phyloP scores from a whole-genome alignment of 2,797 vertebrate genomes.

The Notamacropus eugenii region DNA sequence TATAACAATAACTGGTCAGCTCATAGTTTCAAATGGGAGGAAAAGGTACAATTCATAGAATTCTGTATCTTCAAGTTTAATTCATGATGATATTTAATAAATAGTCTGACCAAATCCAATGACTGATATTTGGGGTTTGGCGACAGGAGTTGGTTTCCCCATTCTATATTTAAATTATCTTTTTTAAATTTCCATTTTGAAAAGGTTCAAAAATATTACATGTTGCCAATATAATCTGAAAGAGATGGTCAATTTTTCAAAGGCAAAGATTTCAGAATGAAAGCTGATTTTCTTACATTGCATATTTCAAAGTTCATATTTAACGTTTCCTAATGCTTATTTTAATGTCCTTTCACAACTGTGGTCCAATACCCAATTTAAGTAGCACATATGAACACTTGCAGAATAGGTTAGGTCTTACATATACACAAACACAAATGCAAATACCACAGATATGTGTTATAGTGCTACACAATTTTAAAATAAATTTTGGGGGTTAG shows the following conservation, averaged over 20 bases:
- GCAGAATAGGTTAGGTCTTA: background rate
- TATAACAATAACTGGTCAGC: conserved; percentile 23
- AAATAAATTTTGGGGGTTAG: conserved; percentile 58
- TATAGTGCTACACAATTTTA: background rate
- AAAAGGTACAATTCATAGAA: conserved; percentile 9
- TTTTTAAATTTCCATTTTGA: background rate
- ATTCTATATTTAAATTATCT: background rate
- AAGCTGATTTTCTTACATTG: background rate
- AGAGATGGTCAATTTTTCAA: background rate
- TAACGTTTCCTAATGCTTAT: conserved; percentile 1
- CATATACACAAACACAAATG: background rate
- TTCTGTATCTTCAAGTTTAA: background rate
- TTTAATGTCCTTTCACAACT: conserved; percentile 7
- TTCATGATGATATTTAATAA: background rate
- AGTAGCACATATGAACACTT: background rate
- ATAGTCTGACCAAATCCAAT: background rate
- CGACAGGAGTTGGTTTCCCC: background rate
- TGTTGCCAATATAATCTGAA: background rate
- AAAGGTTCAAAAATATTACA: background rate
- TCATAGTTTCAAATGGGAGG: background rate
- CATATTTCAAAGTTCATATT: background rate
- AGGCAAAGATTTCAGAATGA: background rate
- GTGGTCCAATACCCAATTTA: background rate
- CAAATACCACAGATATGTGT: background rate
- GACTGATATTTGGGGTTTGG: background rate